Conservation (phyloP, 2,113 vertebrate genomes). For the Lota lota region DNA sequence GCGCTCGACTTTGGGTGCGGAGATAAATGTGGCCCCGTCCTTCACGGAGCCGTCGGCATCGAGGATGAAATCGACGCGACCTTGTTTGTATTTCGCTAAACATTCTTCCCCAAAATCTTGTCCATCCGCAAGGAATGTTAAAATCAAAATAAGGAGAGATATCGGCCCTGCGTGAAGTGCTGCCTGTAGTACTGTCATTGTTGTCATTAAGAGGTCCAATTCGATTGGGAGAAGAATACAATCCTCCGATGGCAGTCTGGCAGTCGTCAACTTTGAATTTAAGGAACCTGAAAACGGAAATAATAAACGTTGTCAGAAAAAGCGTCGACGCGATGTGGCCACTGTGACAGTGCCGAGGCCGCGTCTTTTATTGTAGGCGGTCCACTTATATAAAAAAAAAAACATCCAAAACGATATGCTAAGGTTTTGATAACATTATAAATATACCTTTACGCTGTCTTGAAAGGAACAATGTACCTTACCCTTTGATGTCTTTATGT, state of each 20-base stretch:
- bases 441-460: too few species aligned
- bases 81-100: slow-evolving; percentile 67
- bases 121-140: background rate
- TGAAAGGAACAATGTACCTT: too few species aligned
- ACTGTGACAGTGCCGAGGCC: too few species aligned
- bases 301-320: too few species aligned
- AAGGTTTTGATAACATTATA: too few species aligned
- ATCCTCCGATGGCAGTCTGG: background rate
- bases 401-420: too few species aligned
- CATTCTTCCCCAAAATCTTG: slow-evolving; percentile 65
- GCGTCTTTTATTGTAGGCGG: too few species aligned
- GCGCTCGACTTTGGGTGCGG: slow-evolving; percentile 64
- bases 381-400: too few species aligned
- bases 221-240: background rate
- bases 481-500: slow-evolving; percentile 16
- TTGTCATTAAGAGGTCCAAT: background rate
- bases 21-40: slow-evolving; percentile 83
- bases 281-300: too few species aligned
- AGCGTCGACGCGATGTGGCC: too few species aligned
- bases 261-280: background rate
- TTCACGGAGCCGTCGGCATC: slow-evolving; percentile 84
- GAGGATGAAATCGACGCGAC: slow-evolving; percentile 80
- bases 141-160: too few species aligned
- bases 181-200: slow-evolving; percentile 34
- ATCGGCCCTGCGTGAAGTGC: background rate